A percentile compares a stretch with the other conserved stretches of the same genome.
phyloP scores from a whole-genome alignment of 1,140 invertebrate species.

The Harpegnathos saltator region DNA sequence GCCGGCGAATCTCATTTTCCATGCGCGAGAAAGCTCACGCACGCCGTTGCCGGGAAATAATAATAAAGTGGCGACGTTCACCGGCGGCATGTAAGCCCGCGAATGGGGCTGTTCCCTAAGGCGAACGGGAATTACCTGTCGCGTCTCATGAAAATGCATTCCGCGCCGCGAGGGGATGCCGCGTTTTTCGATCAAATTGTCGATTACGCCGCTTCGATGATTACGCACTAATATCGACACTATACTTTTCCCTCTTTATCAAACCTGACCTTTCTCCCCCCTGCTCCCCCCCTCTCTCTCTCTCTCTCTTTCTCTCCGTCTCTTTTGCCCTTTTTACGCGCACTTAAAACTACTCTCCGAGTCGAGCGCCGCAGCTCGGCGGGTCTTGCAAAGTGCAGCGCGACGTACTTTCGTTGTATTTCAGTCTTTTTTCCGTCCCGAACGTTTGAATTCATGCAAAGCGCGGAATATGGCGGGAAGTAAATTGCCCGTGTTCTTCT shows the following conservation, averaged over 20 bases:
- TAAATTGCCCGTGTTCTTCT: neutral
- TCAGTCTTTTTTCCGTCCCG: neutral
- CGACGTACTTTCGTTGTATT: neutral
- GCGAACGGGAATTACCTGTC: neutral
- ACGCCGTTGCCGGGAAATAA: neutral
- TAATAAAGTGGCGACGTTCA: conserved; percentile 31
- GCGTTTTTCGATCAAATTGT: neutral
- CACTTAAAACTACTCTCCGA: neutral
- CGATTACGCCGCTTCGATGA: neutral
- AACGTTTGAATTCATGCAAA: neutral
- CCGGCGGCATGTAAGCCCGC: neutral
- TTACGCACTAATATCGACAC: neutral
- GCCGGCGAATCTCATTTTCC: conserved; percentile 16
- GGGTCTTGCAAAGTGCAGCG: neutral
- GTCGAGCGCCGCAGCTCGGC: neutral
- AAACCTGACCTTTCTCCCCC: too few relatives aligned
- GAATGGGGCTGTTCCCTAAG: neutral
- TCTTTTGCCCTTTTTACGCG: neutral
- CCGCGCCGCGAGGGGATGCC: neutral
- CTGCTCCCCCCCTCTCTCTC: too few relatives aligned
- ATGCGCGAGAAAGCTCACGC: neutral
- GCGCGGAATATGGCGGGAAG: neutral
- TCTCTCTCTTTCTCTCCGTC: too few relatives aligned
- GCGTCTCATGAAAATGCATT: neutral
- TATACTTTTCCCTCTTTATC: too few relatives aligned